Percentiles rank a stretch among this genome's conserved stretches.
Conservation (phyloP, 2,113 vertebrate species). For the Corythornis cristatus region DNA sequence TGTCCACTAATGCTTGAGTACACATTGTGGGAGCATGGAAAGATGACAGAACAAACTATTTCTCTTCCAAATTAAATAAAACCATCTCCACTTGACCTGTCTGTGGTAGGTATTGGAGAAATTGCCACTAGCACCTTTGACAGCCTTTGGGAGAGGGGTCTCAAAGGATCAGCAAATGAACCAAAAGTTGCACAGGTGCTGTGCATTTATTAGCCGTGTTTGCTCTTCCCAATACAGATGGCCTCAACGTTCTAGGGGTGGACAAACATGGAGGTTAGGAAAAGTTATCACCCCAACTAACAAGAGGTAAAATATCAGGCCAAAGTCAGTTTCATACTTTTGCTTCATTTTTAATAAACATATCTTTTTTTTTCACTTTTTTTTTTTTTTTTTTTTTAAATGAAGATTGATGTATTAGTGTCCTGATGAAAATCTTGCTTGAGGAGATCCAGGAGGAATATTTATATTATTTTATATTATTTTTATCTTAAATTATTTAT, state of each 20-base stretch:
- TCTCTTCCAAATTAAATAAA: background rate
- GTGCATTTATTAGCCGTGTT: background rate
- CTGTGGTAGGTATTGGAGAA: fast-evolving
- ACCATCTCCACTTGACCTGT: background rate
- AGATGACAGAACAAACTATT: background rate
- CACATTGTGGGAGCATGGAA: background rate
- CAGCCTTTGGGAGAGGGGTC: background rate
- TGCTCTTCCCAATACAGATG: background rate
- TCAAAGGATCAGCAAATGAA: background rate
- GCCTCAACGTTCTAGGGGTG: background rate
- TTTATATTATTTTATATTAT: too few relatives aligned
- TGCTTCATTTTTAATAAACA: constrained; percentile 64
- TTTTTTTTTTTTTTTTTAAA: background rate
- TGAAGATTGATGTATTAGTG: background rate
- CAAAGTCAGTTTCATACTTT: constrained; percentile 51
- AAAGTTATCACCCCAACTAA: constrained; percentile 27
- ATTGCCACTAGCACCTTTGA: background rate
- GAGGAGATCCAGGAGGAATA: too few relatives aligned
- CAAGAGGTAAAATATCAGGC: constrained; percentile 63
- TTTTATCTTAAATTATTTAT: too few relatives aligned
- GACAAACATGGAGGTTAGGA: constrained; percentile 14
- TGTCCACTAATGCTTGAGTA: constrained; percentile 19
- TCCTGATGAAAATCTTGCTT: background rate
- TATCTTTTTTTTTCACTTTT: constrained; percentile 20
- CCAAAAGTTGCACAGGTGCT: background rate